Conservation (phyloP, 2,888 invertebrate species). For the Napeogenes inachia region DNA sequence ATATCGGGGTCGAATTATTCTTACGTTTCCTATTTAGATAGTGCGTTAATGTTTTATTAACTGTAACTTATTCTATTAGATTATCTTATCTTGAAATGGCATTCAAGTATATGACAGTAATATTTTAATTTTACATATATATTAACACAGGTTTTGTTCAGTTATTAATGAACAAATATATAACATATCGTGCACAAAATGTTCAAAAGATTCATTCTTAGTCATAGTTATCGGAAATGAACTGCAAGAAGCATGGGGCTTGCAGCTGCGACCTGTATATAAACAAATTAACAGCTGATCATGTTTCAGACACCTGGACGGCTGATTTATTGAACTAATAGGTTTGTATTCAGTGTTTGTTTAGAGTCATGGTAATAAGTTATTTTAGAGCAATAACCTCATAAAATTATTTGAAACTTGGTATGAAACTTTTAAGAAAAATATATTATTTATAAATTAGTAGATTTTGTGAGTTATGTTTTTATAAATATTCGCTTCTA, state of each 20-base stretch:
- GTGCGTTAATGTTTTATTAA: conserved; percentile 27
- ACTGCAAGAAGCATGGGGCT: background rate
- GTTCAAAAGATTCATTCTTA: background rate
- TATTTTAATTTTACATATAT: too few species aligned
- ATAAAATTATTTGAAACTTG: too few species aligned
- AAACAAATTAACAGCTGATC: conserved; percentile 3
- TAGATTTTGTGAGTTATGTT: too few species aligned
- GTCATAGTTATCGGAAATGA: background rate
- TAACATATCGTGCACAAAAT: background rate
- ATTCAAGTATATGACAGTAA: background rate
- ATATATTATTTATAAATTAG: too few species aligned
- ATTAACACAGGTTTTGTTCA: too few species aligned
- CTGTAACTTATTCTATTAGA: background rate
- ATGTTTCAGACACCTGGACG: background rate
- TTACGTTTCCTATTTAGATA: conserved; percentile 56
- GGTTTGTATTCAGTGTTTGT: background rate
- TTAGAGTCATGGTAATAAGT: background rate
- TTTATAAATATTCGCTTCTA: background rate
- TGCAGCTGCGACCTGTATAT: background rate
- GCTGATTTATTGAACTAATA: background rate
- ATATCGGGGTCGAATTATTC: conserved; percentile 42
- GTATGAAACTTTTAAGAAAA: too few species aligned
- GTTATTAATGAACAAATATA: too few species aligned
- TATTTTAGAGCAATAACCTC: too few species aligned
- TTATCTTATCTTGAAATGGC: conserved; percentile 29